Percentiles rank a stretch among this genome's conserved stretches.
Conservation (phyloP, 2,113 vertebrate genomes). For the Cynoglossus semilaevis region DNA sequence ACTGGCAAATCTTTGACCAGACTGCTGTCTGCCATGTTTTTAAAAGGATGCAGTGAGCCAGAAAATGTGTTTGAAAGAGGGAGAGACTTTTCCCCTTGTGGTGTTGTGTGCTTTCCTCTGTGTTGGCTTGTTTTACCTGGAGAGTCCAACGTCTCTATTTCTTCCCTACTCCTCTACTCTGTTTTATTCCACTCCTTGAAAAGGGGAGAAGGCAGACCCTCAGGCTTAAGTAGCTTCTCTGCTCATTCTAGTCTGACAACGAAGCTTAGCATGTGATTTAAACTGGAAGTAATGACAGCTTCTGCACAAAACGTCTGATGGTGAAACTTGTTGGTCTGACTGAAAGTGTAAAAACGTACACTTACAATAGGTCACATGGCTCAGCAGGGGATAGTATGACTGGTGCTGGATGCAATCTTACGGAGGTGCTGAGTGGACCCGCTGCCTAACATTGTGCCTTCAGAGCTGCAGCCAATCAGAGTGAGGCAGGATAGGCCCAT, state of each 20-base stretch:
- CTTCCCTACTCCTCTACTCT: slow-evolving; percentile 12
- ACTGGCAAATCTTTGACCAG: slow-evolving; percentile 16
- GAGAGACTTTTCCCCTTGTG: slow-evolving; percentile 28
- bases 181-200: slow-evolving; percentile 7
- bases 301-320: slow-evolving; percentile 25
- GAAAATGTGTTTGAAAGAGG: slow-evolving; percentile 52
- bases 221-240: slow-evolving; percentile 34
- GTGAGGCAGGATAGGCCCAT: no score
- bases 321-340: slow-evolving; percentile 4
- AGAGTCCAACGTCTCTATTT: slow-evolving; percentile 13
- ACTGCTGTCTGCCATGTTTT: slow-evolving; percentile 33
- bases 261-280: slow-evolving; percentile 36
- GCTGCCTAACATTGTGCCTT: no score
- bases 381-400: no score
- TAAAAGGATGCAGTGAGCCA: slow-evolving; percentile 51
- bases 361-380: neutral
- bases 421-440: no score
- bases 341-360: neutral
- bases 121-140: slow-evolving; percentile 16
- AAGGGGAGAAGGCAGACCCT: slow-evolving; percentile 2
- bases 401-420: no score
- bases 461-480: no score
- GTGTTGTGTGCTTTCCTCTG: slow-evolving; percentile 20
- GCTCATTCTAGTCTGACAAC: neutral
- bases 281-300: slow-evolving; percentile 9